Percentiles rank a stretch among this genome's conserved stretches.
These are phyloP conservation scores for Acanthacorydalis orientalis DNA, from an alignment of 2,888 invertebrate genomes.

Conservation along the genomic window DNA sequence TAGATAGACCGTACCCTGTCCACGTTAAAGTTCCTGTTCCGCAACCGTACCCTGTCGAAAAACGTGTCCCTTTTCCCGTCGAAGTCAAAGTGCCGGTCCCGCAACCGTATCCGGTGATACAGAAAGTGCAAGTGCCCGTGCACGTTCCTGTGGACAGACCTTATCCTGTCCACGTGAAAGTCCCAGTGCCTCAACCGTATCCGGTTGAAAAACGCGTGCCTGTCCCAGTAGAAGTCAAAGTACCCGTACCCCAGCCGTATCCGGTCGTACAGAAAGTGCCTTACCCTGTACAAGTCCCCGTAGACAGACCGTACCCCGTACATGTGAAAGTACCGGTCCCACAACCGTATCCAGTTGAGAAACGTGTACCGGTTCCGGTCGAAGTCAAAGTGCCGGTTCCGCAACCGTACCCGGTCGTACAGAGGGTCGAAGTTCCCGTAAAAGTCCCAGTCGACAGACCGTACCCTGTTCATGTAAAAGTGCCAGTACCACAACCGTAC, in stretches of 20 bases:
- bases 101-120: constrained; percentile 44
- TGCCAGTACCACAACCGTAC: constrained; percentile 63
- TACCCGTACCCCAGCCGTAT: constrained; percentile 58
- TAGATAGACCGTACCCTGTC: constrained; percentile 26
- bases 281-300: constrained; percentile 48
- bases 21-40: constrained; percentile 42
- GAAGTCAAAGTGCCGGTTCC: constrained; percentile 60
- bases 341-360: constrained; percentile 62
- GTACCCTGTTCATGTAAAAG: constrained; percentile 60
- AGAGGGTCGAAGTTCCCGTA: constrained; percentile 38
- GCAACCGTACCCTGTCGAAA: constrained; percentile 17
- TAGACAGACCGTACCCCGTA: constrained; percentile 56
- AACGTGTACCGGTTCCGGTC: constrained; percentile 54
- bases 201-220: constrained; percentile 37
- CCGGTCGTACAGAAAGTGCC: constrained; percentile 65
- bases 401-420: constrained; percentile 53
- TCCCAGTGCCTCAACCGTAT: constrained; percentile 50
- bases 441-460: constrained; percentile 43
- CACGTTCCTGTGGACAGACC: constrained; percentile 45
- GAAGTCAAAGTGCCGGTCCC: constrained; percentile 49
- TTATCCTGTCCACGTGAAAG: constrained; percentile 49
- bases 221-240: constrained; percentile 49
- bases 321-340: constrained; percentile 60
- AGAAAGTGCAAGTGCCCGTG: constrained; percentile 42
- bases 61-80: constrained; percentile 40